These are phyloP conservation scores for Oscheius onirici DNA, from an alignment of 2,888 invertebrate genomes.

Conservation along the genomic window DNA sequence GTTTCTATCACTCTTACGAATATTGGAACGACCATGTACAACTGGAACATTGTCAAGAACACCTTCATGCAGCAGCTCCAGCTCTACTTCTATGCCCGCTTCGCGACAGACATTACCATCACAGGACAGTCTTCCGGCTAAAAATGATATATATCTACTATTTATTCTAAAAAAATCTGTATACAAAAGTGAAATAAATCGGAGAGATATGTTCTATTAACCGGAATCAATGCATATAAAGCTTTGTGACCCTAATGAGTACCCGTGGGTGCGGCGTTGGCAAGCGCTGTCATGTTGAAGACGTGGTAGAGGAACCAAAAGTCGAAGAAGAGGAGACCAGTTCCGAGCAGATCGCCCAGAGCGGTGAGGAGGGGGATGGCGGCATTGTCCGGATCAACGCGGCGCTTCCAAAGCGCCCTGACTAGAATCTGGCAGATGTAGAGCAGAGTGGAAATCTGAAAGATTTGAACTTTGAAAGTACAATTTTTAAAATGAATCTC, in stretches of 20 bases:
- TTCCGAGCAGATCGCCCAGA: slow-evolving; percentile 59
- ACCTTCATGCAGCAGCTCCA: slow-evolving; percentile 58
- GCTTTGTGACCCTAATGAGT: background rate
- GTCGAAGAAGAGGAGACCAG: slow-evolving; percentile 40
- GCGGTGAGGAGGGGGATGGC: slow-evolving; percentile 68
- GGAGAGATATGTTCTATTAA: background rate
- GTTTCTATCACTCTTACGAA: background rate
- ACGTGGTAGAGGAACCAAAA: slow-evolving; percentile 28
- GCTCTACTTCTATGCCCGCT: slow-evolving; percentile 53
- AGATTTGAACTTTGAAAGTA: background rate
- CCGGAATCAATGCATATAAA: background rate
- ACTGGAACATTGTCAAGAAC: slow-evolving; percentile 58
- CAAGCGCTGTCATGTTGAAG: slow-evolving; percentile 7
- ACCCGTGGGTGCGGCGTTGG: background rate
- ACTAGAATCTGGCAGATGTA: slow-evolving; percentile 64
- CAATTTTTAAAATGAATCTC: background rate
- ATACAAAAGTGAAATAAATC: background rate
- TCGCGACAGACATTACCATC: slow-evolving; percentile 45
- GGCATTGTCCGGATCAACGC: slow-evolving; percentile 66
- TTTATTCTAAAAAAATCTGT: background rate
- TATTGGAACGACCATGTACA: slow-evolving; percentile 45
- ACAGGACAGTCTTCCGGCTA: background rate
- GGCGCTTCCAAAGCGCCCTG: slow-evolving; percentile 58
- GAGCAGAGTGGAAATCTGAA: slow-evolving; percentile 62
- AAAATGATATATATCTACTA: background rate